Conservation (phyloP, 2,113 vertebrate species). For the Dicentrarchus labrax region DNA sequence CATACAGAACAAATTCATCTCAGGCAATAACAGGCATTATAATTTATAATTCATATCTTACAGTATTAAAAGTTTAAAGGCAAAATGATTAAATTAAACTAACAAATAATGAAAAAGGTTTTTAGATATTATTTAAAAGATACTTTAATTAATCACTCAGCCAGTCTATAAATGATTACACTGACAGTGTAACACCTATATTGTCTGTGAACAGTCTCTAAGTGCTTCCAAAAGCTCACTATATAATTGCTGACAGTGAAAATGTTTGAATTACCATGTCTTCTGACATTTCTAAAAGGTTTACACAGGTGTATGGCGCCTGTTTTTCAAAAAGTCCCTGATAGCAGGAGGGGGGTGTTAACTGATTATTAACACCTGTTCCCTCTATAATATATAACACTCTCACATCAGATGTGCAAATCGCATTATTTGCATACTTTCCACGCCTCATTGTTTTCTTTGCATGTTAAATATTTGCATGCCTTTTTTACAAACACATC, state of each 20-base stretch:
- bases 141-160: neutral
- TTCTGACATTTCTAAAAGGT: neutral
- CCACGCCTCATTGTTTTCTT: neutral
- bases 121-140: neutral
- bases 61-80: neutral
- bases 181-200: neutral
- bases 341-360: neutral
- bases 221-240: neutral
- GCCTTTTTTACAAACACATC: neutral
- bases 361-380: slow-evolving; percentile 31
- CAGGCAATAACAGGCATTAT: no score
- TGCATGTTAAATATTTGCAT: slow-evolving; percentile 7
- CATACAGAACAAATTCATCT: no score
- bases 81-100: neutral
- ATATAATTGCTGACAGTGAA: neutral
- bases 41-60: no score
- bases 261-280: neutral
- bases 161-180: neutral
- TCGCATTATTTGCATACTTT: slow-evolving; percentile 27
- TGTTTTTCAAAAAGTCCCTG: neutral
- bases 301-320: neutral
- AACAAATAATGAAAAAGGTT: neutral
- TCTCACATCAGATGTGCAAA: slow-evolving; percentile 28
- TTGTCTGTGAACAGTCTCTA: neutral
- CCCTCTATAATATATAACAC: neutral